phyloP scores from a whole-genome alignment of 2,797 vertebrate species.

The Lemur catta region DNA sequence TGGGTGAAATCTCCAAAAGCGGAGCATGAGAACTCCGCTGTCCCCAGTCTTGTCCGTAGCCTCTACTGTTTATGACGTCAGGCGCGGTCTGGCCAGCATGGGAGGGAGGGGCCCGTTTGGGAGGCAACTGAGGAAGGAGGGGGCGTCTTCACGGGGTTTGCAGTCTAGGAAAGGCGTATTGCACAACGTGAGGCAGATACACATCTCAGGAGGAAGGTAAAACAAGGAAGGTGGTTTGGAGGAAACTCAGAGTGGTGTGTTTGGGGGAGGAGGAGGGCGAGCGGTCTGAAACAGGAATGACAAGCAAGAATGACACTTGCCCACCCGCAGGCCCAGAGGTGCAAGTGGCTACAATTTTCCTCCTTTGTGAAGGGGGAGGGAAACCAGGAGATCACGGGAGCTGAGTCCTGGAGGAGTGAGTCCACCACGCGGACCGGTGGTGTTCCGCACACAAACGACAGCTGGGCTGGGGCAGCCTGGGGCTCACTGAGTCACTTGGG shows the following conservation, averaged over 20 bases:
- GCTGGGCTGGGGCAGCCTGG: background rate
- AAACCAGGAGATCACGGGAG: rapidly evolving
- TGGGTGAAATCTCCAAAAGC: too few species aligned
- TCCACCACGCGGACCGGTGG: rapidly evolving
- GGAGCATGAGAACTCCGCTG: rapidly evolving
- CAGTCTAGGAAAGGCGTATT: rapidly evolving
- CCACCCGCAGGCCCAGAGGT: background rate
- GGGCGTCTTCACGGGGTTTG: rapidly evolving
- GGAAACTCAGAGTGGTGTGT: rapidly evolving
- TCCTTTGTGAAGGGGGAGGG: background rate
- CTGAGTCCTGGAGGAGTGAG: too few species aligned
- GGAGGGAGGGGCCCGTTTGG: rapidly evolving
- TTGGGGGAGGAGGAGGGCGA: background rate
- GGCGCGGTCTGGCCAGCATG: rapidly evolving
- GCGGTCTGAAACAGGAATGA: rapidly evolving
- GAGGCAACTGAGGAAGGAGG: background rate
- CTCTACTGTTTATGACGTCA: rapidly evolving
- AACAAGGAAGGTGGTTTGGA: rapidly evolving
- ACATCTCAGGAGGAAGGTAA: background rate
- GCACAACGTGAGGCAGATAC: rapidly evolving
- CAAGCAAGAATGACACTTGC: background rate
- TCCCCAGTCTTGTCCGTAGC: background rate
- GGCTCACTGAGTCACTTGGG: rapidly evolving
- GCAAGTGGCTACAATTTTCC: rapidly evolving
- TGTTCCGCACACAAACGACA: background rate